Conservation (phyloP, 2,113 vertebrate genomes). For the Todiramphus saurophagus region DNA sequence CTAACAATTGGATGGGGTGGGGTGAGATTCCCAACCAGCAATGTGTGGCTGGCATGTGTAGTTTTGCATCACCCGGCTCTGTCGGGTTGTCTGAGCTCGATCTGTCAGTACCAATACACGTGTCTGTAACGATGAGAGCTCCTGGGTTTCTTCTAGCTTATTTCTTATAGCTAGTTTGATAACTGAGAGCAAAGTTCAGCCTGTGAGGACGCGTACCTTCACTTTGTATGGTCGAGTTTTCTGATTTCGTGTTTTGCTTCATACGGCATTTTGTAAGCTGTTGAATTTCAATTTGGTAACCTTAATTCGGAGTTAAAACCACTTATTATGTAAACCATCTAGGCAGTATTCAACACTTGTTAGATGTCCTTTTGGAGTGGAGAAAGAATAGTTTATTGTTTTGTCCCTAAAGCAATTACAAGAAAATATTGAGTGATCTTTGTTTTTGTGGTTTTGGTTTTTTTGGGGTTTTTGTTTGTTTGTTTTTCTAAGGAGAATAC, state of each 20-base stretch:
- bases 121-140: background rate
- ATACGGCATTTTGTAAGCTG: background rate
- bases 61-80: background rate
- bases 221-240: background rate
- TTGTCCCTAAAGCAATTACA: background rate
- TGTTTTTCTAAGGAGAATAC: conserved; percentile 18
- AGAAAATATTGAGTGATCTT: conserved; percentile 27
- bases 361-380: background rate
- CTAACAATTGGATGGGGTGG: background rate
- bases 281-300: background rate
- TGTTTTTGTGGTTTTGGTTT: background rate
- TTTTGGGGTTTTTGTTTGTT: background rate
- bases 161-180: background rate
- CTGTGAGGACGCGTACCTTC: background rate
- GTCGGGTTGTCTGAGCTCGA: background rate
- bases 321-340: background rate
- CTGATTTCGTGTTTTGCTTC: background rate
- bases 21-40: background rate
- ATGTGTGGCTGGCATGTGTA: background rate
- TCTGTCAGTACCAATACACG: background rate
- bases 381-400: background rate
- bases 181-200: background rate
- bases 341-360: background rate
- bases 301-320: background rate
- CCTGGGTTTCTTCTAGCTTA: background rate